These are phyloP conservation scores for Scalopus aquaticus DNA, from an alignment of 2,113 vertebrate species.

Conservation along the genomic window DNA sequence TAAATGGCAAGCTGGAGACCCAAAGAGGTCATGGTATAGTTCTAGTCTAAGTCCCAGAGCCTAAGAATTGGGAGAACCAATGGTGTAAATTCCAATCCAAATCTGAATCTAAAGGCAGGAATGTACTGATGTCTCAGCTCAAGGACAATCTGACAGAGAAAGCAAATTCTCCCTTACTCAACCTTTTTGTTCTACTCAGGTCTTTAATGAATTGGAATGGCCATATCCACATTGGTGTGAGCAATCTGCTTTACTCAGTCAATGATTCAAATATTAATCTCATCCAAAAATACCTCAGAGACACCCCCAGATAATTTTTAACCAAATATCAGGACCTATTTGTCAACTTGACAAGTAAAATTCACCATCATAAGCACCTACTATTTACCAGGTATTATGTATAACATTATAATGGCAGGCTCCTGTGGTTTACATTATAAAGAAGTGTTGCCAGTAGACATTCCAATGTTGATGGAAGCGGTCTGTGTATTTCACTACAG, in stretches of 20 bases:
- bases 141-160: not conserved
- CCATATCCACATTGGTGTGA: not conserved
- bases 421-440: not conserved
- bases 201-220: not conserved
- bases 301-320: not conserved
- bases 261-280: not conserved
- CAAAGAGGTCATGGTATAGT: not conserved
- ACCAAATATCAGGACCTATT: not conserved
- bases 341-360: not conserved
- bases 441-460: not conserved
- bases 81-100: not conserved
- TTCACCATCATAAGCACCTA: not conserved
- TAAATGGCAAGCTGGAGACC: not conserved
- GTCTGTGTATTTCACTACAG: not conserved
- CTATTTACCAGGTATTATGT: not conserved
- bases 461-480: no score
- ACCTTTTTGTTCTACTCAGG: not conserved
- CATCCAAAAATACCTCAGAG: not conserved
- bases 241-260: not conserved
- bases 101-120: not conserved
- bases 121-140: not conserved
- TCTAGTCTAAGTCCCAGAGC: not conserved
- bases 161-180: not conserved
- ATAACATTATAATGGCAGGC: not conserved
- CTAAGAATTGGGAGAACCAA: not conserved